Evolutionary conservation across 2,113 vertebrate species (phyloP).

Genomic region (Pampusana beccarii): DNA sequence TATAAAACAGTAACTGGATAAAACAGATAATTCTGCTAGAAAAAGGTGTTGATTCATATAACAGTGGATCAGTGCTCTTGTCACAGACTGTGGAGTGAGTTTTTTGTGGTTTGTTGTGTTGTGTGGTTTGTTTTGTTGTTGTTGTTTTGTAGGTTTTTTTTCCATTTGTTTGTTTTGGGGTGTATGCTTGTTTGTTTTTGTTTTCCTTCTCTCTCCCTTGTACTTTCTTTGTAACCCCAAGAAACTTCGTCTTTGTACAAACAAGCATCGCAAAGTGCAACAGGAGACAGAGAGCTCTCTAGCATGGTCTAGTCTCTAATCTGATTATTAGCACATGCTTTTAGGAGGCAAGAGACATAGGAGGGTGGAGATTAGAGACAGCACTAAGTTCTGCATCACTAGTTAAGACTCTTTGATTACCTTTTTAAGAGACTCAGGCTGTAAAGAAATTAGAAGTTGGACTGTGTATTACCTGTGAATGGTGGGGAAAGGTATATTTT

Average conservation of each 20-base stretch:
- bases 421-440: not conserved
- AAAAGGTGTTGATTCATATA: not conserved
- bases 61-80: not conserved
- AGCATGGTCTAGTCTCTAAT: not conserved
- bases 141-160: too few relatives aligned
- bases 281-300: not conserved
- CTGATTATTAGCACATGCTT: not conserved
- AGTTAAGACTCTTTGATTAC: not conserved
- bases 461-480: not conserved
- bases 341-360: not conserved
- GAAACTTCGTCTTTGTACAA: not conserved
- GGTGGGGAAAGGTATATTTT: not conserved
- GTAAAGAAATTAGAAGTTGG: not conserved
- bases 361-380: not conserved
- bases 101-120: too few relatives aligned
- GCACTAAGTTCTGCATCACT: not conserved
- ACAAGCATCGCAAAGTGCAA: not conserved
- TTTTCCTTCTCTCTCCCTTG: fast-evolving
- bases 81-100: too few relatives aligned
- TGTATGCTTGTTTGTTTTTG: not conserved
- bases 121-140: too few relatives aligned
- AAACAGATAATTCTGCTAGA: not conserved
- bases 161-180: too few relatives aligned
- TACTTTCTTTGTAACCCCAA: not conserved
- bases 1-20: not conserved